Evolutionary conservation across 2,113 vertebrate species (phyloP), one percentile per base, ranked within the genome.

Genomic region (Carassius gibelio): DNA sequence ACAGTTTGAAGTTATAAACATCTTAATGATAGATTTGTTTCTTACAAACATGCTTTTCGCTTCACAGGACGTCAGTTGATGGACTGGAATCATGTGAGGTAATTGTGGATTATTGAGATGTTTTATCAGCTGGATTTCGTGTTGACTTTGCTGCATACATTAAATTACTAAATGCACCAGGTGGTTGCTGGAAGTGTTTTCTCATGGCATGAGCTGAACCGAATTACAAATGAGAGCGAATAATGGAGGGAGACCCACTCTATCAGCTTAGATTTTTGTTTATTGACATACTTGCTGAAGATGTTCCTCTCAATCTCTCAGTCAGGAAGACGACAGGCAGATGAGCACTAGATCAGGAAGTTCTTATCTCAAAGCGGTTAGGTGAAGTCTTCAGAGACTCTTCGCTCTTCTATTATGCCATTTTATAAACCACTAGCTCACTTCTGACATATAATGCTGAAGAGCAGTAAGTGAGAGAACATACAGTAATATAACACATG

Each of bases 371-470:
- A 48, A n/a, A 74, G 10, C 23, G n/a, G 71, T 74, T 45, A 45
- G 36, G 34, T n/a, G 19, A 42, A 23, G 10, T 48, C 36, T 45
- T 74, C 19, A n/a, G 36, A 23, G 71, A 42, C 21, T 45, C 21
- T 45, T 8, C 42, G 0, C 38, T 30, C 64, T 23, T 4, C 17
- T 6, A 7, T 74, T 2, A 13, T 23, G 42, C 4, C 36, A 42
- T 71, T 71, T 71, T 78, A 9, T 5, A 75, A 75, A 15, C 13
- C 3, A n/a, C 19, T 5, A 78, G 4, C 19, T 34, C 52, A 30
- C 48, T 76, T 30, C 48, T 30, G 48, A 55, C 48, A 52, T 19
- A 36, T 78, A 78, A 77, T n/a, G 17, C 62, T 62, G 77, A 38
- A 59, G 36, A n/a, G 77, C 57, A 23, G 10, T 36, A 79, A n/a